Base-by-base conservation (phyloP, 1,140 invertebrate genomes). In the Sesamia nonagrioides region DNA sequence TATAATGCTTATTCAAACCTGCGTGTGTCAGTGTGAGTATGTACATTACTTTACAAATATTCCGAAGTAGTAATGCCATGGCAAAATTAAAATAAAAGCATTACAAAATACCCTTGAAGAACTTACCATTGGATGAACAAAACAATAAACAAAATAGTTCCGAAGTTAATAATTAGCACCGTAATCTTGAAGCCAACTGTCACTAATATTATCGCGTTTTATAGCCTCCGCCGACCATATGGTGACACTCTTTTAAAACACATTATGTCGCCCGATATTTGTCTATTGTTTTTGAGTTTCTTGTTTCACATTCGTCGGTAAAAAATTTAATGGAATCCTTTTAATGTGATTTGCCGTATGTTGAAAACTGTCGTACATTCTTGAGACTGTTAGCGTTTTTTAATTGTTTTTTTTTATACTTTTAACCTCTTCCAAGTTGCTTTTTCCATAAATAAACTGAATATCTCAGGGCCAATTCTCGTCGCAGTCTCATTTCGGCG, bases 191-290 rank as follows among this genome's bases (percentile, higher is more conserved):
- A 73, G 66, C 85, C 86, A 89, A 86, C 86, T 89, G 87, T 82
- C 82, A 85, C 74, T 74, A 84, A 82, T 82, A 81, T 80, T 86
- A 86, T 87, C 84, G 69, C 77, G 78, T 80, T 75, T 60, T 75
- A 75, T 75, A 79, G 79, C 83, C 79, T 88, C 73, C 78, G 66
- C 58, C 27, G 17, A 75, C 88, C 90, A 91, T 90, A 90, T 91
- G 89, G 89, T 86, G 82, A 86, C 82, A 84, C 83, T 86, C 80
- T 83, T 82, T 71, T 58, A 75, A 75, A 77, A 77, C 74, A 77
- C 60, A 77, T 77, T 77, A 77, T 54, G 74, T 77, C 61, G 48
- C 73, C 74, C 74, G 48, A 52, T 77, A 68, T 77, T 66, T 52
- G 27, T 77, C 58, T 77, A 77, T 77, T 77, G 74, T 77, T 48